Conservation (phyloP, 2,113 vertebrate genomes). For the Arothron firmamentum region DNA sequence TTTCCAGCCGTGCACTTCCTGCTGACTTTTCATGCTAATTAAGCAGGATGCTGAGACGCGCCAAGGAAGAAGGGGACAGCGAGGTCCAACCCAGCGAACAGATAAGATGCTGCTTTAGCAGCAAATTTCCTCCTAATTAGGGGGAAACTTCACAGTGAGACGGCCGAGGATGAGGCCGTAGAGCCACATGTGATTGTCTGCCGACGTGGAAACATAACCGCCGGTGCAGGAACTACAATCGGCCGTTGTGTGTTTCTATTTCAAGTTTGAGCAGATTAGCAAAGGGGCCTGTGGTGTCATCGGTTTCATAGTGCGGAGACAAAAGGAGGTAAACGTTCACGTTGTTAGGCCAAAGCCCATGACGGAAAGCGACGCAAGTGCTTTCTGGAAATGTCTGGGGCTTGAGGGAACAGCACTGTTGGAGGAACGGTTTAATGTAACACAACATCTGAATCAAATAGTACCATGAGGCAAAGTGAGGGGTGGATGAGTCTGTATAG, state of each 20-base stretch:
- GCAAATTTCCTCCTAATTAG: slow-evolving; percentile 28
- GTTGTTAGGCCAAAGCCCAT: too few species aligned
- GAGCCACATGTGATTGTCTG: slow-evolving; percentile 13
- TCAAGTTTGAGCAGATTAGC: slow-evolving; percentile 43
- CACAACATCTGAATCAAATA: too few species aligned
- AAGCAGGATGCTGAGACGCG: slow-evolving; percentile 36
- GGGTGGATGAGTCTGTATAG: too few species aligned
- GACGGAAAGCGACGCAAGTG: too few species aligned
- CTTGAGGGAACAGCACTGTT: not conserved
- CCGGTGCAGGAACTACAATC: slow-evolving; percentile 11
- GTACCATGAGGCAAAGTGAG: too few species aligned
- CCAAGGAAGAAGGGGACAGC: slow-evolving; percentile 32
- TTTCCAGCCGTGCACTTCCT: slow-evolving; percentile 22
- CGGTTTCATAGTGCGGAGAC: slow-evolving; percentile 33
- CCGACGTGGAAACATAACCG: slow-evolving; percentile 9
- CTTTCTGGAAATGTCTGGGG: not conserved
- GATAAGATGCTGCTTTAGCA: slow-evolving; percentile 16
- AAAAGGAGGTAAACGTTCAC: too few species aligned
- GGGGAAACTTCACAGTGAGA: slow-evolving; percentile 15
- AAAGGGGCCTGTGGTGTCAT: slow-evolving; percentile 36
- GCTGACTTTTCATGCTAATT: slow-evolving; percentile 53
- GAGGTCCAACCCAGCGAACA: slow-evolving; percentile 6
- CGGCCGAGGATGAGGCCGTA: not conserved
- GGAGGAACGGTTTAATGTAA: too few species aligned
- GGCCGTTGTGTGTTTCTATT: slow-evolving; percentile 29